Base-by-base conservation (phyloP, 1,140 invertebrate genomes). In the Habropoda laboriosa region DNA sequence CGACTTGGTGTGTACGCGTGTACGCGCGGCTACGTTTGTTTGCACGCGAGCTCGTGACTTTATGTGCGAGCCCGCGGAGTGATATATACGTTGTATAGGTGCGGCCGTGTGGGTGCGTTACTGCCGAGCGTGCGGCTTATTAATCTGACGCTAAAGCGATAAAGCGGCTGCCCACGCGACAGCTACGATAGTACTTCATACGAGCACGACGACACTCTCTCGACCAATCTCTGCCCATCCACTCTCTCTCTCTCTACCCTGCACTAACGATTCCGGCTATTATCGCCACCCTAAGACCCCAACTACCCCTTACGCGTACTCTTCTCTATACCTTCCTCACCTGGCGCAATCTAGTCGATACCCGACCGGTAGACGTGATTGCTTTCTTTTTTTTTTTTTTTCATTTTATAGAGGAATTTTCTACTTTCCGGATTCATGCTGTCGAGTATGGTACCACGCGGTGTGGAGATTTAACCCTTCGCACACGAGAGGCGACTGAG, bases 141-240 rank as follows among this genome's bases (percentile, higher is more conserved):
- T 90, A 90, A 90, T 90, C 89, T 86, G 84, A 89, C 86, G 88
- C 81, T 89, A 87, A 89, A 90, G 82, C 89, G 87, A 90, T 90
- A 88, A 90, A 89, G 87, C 84, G 84, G 81, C 84, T 84, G 85
- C 78, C 83, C 86, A 88, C 87, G 85, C 86, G 86, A 91, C 90
- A 88, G 85, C 74, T 82, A 85, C 82, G 76, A 85, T 80, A 85
- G 84, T 89, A 87, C 88, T 90, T 90, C 83, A 89, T 89, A 88
- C 86, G 72, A 53, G 84, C 60, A 70, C 63, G 66, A 77, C 61
- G 38, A 73, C 74, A 68, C 57, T 51, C 80, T 47, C 53, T 40
- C 21, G 0, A 5, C 4, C 1, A n/a, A n/a, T 24, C 3, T 3
- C 6, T 5, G 30, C 32, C 12, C 13, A 24, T n/a, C 16, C 61